Evolutionary conservation across 2,113 vertebrate genomes (phyloP), one percentile per base, ranked within the genome.

Genomic region (Notiomystis cincta): DNA sequence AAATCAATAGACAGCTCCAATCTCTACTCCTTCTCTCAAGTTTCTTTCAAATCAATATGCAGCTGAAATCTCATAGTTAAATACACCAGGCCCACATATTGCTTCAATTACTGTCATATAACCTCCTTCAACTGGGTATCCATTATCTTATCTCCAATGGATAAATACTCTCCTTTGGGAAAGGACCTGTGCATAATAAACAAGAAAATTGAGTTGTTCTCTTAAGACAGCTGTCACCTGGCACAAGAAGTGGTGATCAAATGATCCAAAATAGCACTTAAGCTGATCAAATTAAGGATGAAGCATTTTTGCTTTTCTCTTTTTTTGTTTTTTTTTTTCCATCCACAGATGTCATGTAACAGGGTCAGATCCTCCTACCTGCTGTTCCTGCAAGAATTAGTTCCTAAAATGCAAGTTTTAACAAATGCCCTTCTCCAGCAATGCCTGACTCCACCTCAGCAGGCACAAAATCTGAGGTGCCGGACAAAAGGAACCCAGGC

Each of bases 221-320:
- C 66, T 89, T 87, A 79, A 87, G 71, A 70, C 82, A 96, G 81
- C 95, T 96, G 90, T 97, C 95, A 89, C 89, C 20, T n/a, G 66
- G 88, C 87, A 82, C 33, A 78, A 92, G 54, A 81, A 88, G 64
- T n/a, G n/a, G 47, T 35, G 53, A 94, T 60, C 73, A 77, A 84
- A 61, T 70, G 56, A 76, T 90, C 83, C 53, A 82, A 80, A 88
- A 79, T 33, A 58, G 31, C 48, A 80, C 58, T 90, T 51, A n/a
- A 76, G 24, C 20, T 66, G 38, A 91, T 51, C 87, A 75, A 64
- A 82, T 72, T 76, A 69, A 65, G 53, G 51, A 42, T 83, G 80
- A 89, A 64, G 27, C 11, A 35, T 66, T 53, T 47, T 14, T 47
- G 10, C n/a, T 42, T 66, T 37, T 51, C 16, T 42, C 30, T 21